Conservation (phyloP, 2,888 invertebrate genomes). For the Rhagophthalmus giganteus region DNA sequence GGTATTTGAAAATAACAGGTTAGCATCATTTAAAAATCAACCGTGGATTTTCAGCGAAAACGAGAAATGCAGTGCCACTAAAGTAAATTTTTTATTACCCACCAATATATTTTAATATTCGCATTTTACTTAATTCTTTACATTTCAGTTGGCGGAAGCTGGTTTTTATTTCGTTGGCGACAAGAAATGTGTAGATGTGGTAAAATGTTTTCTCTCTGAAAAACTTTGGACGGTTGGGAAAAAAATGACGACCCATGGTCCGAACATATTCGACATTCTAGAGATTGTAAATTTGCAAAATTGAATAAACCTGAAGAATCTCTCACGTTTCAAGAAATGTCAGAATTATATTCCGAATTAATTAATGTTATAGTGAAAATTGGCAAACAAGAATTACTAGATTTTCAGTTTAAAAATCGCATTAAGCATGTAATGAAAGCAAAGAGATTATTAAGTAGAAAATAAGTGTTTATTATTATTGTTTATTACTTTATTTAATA, state of each 20-base stretch:
- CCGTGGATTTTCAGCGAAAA: not conserved
- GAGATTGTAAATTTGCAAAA: constrained; percentile 70
- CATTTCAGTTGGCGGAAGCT: constrained; percentile 75
- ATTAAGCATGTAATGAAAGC: no score
- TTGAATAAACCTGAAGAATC: constrained; percentile 63
- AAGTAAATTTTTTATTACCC: no score
- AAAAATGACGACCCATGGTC: constrained; percentile 80
- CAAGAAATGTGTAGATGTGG: constrained; percentile 71
- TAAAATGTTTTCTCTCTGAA: constrained; percentile 82
- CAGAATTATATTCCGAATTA: no score
- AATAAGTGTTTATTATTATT: no score
- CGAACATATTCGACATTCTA: constrained; percentile 74
- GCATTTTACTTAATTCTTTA: not conserved
- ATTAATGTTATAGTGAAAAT: no score
- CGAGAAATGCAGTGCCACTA: not conserved
- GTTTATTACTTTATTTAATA: no score
- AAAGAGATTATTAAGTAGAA: no score
- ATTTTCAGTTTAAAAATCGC: no score
- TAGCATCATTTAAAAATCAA: not conserved
- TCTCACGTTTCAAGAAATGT: no score
- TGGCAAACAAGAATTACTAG: no score
- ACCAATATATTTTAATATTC: not conserved
- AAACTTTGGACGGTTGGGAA: constrained; percentile 88
- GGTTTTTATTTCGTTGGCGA: constrained; percentile 78
- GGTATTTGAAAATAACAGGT: not conserved